These are phyloP conservation scores for Sipha maydis DNA, from an alignment of 2,888 invertebrate genomes.

Conservation along the genomic window DNA sequence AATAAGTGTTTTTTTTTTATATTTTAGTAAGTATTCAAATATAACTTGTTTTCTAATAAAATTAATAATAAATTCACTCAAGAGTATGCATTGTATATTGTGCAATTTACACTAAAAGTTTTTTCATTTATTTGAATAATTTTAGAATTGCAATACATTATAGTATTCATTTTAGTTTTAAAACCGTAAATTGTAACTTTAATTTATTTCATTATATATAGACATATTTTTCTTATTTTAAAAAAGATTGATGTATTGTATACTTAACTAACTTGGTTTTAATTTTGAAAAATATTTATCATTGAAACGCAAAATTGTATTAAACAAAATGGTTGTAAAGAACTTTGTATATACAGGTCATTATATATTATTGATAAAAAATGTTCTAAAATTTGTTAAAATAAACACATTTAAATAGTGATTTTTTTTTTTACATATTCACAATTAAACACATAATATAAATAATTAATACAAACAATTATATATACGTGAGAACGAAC, in stretches of 20 bases:
- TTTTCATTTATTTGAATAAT: not conserved
- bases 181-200: not conserved
- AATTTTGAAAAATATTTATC: not conserved
- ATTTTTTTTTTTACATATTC: too few species aligned
- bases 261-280: not conserved
- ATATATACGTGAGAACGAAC: too few species aligned
- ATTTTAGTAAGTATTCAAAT: not conserved
- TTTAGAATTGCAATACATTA: not conserved
- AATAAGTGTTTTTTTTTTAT: not conserved
- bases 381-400: too few species aligned
- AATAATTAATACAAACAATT: too few species aligned
- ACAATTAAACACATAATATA: too few species aligned
- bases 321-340: not conserved
- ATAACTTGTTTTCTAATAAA: not conserved
- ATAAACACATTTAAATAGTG: too few species aligned
- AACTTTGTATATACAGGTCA: not conserved
- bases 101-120: not conserved
- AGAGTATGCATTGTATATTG: not conserved
- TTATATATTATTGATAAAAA: too few species aligned
- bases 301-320: not conserved
- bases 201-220: not conserved
- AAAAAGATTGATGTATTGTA: not conserved
- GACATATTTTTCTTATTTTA: not conserved
- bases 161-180: not conserved
- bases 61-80: not conserved